A percentile compares a stretch with the other conserved stretches of the same genome.
Conservation (phyloP, 2,113 vertebrate species). For the Diadophis punctatus region DNA sequence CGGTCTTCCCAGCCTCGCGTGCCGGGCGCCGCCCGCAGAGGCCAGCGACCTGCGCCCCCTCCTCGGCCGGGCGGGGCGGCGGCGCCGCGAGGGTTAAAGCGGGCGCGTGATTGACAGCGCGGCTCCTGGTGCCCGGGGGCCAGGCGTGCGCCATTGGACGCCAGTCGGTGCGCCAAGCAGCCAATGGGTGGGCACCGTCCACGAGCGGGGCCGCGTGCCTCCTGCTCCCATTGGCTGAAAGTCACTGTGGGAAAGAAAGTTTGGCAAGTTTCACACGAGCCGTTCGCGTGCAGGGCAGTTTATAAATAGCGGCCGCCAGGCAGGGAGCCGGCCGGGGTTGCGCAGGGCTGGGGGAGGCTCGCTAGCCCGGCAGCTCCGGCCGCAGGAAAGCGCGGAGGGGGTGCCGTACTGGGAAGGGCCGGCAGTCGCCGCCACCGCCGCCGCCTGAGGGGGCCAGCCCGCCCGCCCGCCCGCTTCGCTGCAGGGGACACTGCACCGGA, state of each 20-base stretch:
- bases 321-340: conserved; percentile 51
- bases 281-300: conserved; percentile 91
- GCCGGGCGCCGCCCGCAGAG: too few species aligned
- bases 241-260: conserved; percentile 99
- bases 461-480: too few species aligned
- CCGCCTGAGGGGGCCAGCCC: too few species aligned
- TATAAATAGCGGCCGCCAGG: conserved; percentile 92
- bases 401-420: fast-evolving
- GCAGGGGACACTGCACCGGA: too few species aligned
- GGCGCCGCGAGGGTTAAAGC: conserved; percentile 71
- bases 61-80: not conserved
- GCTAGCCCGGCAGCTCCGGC: not conserved
- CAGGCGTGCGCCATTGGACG: conserved; percentile 84
- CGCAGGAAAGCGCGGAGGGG: not conserved
- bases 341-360: conserved; percentile 24
- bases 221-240: conserved; percentile 90
- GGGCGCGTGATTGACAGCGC: conserved; percentile 77
- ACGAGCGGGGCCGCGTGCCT: conserved; percentile 93
- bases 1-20: too few species aligned
- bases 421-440: too few species aligned
- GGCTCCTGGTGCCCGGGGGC: conserved; percentile 77
- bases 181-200: conserved; percentile 92
- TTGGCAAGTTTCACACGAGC: conserved; percentile 99
- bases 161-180: conserved; percentile 75
- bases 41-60: not conserved